These are phyloP conservation scores for Coranthus polyacanthus DNA, from an alignment of 2,797 vertebrate genomes.

Conservation along the genomic window DNA sequence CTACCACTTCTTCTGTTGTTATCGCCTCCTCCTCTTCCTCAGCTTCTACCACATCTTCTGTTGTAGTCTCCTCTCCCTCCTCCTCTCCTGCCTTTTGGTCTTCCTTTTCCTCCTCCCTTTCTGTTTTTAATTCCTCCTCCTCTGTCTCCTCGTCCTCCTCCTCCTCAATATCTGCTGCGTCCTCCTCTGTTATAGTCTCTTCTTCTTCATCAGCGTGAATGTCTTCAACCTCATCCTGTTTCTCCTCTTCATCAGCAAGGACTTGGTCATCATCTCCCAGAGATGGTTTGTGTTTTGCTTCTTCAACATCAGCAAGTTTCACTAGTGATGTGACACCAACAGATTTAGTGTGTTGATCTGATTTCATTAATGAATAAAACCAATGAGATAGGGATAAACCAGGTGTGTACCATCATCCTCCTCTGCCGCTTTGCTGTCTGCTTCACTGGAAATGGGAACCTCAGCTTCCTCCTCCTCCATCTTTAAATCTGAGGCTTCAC, in stretches of 20 bases:
- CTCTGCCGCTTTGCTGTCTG: conserved; percentile 34
- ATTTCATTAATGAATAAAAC: conserved; percentile 34
- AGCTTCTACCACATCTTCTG: not conserved
- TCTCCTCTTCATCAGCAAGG: not conserved
- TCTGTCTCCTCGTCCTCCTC: conserved; percentile 5
- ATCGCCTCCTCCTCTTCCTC: not conserved
- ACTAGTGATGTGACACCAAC: conserved; percentile 65
- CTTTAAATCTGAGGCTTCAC: conserved; percentile 27
- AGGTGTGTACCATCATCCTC: conserved; percentile 69
- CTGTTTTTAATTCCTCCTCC: not conserved
- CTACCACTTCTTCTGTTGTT: not conserved
- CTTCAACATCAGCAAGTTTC: conserved; percentile 50
- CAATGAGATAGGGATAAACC: conserved; percentile 14
- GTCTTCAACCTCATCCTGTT: conserved; percentile 11
- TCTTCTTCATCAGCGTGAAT: conserved; percentile 23
- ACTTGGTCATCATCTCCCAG: conserved; percentile 25
- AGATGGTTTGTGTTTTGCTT: conserved; percentile 40
- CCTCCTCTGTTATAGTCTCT: conserved; percentile 9
- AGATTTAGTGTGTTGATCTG: conserved; percentile 58
- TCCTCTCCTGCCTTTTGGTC: too few relatives aligned
- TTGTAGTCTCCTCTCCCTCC: conserved; percentile 12
- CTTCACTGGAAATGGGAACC: conserved; percentile 10
- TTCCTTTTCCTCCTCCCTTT: conserved; percentile 1
- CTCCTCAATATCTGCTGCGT: conserved; percentile 12
- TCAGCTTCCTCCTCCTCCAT: conserved; percentile 38